Evolutionary conservation across 2,113 vertebrate genomes (phyloP), one percentile per base, ranked within the genome.

Genomic region (Recurvirostra avosetta): DNA sequence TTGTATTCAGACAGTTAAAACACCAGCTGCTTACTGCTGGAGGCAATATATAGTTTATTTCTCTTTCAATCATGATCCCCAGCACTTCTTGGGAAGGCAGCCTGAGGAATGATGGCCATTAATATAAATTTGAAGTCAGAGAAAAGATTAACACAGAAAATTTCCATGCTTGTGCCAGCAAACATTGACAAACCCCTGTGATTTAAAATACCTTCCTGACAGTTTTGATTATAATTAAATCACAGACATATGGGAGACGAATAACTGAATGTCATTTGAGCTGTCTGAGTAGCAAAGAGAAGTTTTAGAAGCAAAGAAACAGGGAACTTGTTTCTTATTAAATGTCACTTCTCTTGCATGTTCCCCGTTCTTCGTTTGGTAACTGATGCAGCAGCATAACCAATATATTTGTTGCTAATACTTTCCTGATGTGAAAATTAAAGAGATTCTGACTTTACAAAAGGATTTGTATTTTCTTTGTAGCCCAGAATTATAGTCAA

Each of bases 171-270:
- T 82, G 70, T 94, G 63, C 96, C 94, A 97, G 92, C 55, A 96
- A 96, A 90, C 50, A 68, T 63, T 94, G 86, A 94, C 96, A 98
- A 94, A 91, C 56, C 56, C 43, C n/a, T 86, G 84, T 97, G 96
- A 97, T 97, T 97, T 98, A 97, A 92, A 93, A 87, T 90, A 80
- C 62, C n/a, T 96, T n/a, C 18, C 76, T 96, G 95, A 95, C 96
- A 96, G 82, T 88, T 93, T 91, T 92, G 96, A 97, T 96, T 97
- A 97, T 96, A 97, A 98, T 98, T 98, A 98, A 98, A 98, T 93
- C 92, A 86, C 45, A 96, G 94, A 86, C 97, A 98, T 96, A 96
- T 94, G 95, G 96, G 92, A 97, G 67, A 58, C 1, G 0, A 98
- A 95, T 96, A 95, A 94, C 80, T 84, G 92, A 97, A 96, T 97